Evolutionary conservation across 2,797 vertebrate species (phyloP).

Genomic region (Phrynocephalus forsythii): DNA sequence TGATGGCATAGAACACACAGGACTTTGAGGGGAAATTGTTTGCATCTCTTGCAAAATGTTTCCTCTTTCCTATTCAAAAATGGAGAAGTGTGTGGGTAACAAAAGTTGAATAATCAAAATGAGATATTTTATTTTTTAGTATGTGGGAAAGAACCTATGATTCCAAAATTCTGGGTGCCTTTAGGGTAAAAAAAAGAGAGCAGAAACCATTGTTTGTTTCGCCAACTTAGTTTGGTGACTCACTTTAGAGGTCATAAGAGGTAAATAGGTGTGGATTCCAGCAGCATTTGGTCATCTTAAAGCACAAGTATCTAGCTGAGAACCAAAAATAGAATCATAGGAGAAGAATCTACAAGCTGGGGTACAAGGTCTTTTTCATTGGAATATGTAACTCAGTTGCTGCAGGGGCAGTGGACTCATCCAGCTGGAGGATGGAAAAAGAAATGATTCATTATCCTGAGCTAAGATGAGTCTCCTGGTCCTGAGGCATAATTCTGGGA

Average conservation of each 20-base stretch:
- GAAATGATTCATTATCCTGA: not conserved
- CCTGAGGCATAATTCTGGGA: fast-evolving
- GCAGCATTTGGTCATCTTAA: not conserved
- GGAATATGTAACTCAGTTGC: not conserved
- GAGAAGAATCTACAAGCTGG: too few relatives aligned
- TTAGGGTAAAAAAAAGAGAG: not conserved
- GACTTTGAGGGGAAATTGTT: not conserved
- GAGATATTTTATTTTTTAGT: not conserved
- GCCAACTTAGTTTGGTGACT: not conserved
- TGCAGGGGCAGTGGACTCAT: not conserved
- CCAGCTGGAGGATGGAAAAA: not conserved
- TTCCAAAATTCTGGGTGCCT: not conserved
- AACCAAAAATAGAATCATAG: not conserved
- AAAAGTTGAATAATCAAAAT: not conserved
- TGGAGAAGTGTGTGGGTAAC: not conserved
- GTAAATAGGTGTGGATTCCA: not conserved
- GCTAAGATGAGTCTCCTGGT: not conserved
- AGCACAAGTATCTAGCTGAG: not conserved
- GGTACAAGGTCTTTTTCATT: not conserved
- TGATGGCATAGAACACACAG: too few relatives aligned
- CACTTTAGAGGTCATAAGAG: not conserved
- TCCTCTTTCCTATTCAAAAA: not conserved
- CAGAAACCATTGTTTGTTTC: not conserved
- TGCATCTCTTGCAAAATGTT: not conserved
- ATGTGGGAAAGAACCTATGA: not conserved